A percentile compares a stretch with the other conserved stretches of the same genome.
Evolutionary conservation across 1,140 invertebrate genomes (phyloP).

Genomic region (Ruditapes philippinarum): DNA sequence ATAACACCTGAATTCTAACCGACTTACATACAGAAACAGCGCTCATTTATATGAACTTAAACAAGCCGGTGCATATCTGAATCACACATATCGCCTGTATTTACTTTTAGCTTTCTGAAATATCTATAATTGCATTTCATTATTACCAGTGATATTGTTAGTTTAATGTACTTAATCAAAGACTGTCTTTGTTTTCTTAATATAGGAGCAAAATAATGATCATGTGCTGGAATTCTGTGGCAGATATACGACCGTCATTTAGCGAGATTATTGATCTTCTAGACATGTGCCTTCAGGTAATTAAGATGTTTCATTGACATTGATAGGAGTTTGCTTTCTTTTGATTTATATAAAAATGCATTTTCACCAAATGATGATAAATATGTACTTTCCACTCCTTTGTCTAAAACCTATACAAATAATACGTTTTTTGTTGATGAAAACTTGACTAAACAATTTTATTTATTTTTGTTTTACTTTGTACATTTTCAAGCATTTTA

Average conservation of each 20-base stretch:
- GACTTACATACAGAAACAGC: too few species aligned
- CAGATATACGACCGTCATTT: slow-evolving; percentile 61
- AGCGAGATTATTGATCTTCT: slow-evolving; percentile 56
- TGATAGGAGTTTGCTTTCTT: background rate
- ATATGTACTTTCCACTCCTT: background rate
- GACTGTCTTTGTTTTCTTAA: background rate
- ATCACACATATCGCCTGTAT: too few species aligned
- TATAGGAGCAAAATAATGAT: slow-evolving; percentile 65
- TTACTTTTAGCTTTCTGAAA: too few species aligned
- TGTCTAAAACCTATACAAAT: too few species aligned
- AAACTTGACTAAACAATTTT: too few species aligned
- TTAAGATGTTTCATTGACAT: background rate
- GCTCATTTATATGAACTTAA: too few species aligned
- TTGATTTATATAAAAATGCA: background rate
- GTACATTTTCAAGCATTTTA: too few species aligned
- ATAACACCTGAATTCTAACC: too few species aligned
- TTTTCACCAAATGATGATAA: background rate
- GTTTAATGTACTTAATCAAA: background rate
- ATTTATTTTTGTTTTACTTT: too few species aligned
- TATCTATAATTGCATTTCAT: background rate
- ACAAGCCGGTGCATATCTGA: too few species aligned
- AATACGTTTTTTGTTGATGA: too few species aligned
- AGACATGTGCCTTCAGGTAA: slow-evolving; percentile 65
- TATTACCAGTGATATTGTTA: background rate
- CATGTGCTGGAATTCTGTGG: slow-evolving; percentile 64